These are phyloP conservation scores for Pangasius krempfi DNA, from an alignment of 2,797 vertebrate genomes.

Conservation along the genomic window DNA sequence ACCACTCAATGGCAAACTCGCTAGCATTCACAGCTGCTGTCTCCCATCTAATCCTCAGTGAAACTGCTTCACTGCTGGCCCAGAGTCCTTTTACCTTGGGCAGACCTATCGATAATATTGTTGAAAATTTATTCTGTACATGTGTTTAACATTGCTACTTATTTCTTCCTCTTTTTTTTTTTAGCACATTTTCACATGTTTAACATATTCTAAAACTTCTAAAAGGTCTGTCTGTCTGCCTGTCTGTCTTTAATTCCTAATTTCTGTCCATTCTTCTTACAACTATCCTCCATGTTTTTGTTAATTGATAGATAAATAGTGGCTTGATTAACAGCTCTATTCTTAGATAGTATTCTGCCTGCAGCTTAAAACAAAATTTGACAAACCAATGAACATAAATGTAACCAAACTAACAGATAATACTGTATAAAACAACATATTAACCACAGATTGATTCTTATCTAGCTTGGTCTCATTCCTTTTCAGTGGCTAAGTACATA, in stretches of 20 bases:
- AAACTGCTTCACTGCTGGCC: conserved; percentile 31
- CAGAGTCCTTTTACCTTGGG: conserved; percentile 37
- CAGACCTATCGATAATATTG: conserved; percentile 18
- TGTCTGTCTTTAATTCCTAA: neutral
- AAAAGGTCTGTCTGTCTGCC: neutral
- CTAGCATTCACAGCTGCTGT: conserved; percentile 26
- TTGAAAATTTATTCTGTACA: neutral
- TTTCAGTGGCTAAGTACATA: neutral
- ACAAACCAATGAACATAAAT: neutral
- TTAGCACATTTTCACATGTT: neutral
- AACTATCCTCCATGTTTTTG: neutral
- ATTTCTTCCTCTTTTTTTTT: too few species aligned
- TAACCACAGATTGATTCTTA: neutral
- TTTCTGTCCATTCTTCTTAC: neutral
- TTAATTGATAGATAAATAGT: neutral
- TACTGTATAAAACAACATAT: neutral
- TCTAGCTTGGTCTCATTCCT: neutral
- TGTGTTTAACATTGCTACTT: neutral
- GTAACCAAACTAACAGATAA: neutral
- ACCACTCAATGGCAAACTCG: conserved; percentile 62
- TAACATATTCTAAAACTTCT: neutral
- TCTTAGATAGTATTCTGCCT: neutral
- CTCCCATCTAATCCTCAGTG: conserved; percentile 40
- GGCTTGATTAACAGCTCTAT: neutral
- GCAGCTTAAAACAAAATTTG: neutral